Percentiles rank a stretch among this genome's conserved stretches.
Evolutionary conservation across 2,797 vertebrate genomes (phyloP).

Genomic region (Cirrhinus mrigala): DNA sequence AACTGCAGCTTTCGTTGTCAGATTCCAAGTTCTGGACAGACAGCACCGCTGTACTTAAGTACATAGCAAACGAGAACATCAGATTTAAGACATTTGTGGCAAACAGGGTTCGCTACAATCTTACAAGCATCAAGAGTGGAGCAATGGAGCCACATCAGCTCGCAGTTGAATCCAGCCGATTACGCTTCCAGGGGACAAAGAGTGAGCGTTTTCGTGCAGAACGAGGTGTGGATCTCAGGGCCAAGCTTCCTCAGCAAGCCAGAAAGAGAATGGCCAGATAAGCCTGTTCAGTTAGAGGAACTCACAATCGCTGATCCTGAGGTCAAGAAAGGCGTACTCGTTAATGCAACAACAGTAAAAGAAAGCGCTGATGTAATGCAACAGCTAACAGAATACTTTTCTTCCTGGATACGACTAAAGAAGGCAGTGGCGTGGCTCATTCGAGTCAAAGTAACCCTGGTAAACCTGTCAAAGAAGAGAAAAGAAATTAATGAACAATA

Average conservation of each 20-base stretch:
- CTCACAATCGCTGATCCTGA: conserved; percentile 24
- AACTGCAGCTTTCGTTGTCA: too few relatives aligned
- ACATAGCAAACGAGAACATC: too few relatives aligned
- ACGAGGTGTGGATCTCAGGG: conserved; percentile 2
- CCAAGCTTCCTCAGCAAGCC: conserved; percentile 4
- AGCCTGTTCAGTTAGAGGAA: not conserved
- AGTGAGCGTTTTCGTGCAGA: conserved; percentile 3
- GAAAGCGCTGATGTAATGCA: not conserved
- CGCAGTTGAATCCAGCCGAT: too few relatives aligned
- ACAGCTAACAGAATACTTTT: conserved; percentile 1
- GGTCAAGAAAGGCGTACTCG: conserved; percentile 2
- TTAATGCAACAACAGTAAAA: not conserved
- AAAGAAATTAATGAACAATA: not conserved
- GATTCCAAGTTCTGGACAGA: too few relatives aligned
- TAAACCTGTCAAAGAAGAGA: not conserved
- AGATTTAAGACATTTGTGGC: too few relatives aligned
- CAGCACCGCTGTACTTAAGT: too few relatives aligned
- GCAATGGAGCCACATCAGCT: too few relatives aligned
- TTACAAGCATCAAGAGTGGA: too few relatives aligned
- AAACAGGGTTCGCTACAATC: too few relatives aligned
- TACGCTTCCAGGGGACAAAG: too few relatives aligned
- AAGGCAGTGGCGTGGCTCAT: conserved; percentile 21
- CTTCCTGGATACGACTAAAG: not conserved
- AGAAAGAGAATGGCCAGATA: conserved; percentile 6
- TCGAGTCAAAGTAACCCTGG: not conserved